Conservation (phyloP, 2,113 vertebrate genomes). For the Gopherus flavomarginatus region DNA sequence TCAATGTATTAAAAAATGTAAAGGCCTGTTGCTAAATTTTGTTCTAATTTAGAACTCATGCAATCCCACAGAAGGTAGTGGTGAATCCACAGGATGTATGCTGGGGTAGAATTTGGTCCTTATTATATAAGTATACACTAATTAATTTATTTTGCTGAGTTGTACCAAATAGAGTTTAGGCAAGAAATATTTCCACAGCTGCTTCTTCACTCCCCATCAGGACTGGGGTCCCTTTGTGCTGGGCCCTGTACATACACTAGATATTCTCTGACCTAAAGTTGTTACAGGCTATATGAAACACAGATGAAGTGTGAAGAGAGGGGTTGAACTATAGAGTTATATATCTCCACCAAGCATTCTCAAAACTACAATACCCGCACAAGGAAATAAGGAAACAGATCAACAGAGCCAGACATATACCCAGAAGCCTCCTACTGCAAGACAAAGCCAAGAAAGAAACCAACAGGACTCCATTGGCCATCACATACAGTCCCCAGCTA, state of each 20-base stretch:
- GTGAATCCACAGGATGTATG: not conserved
- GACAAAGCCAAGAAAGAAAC: too few relatives aligned
- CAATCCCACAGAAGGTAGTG: not conserved
- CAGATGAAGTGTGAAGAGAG: not conserved
- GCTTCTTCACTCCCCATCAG: not conserved
- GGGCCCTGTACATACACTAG: not conserved
- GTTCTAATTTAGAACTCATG: rapidly evolving
- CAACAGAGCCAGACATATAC: too few relatives aligned
- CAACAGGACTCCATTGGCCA: too few relatives aligned
- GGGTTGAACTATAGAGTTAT: not conserved
- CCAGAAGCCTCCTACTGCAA: too few relatives aligned
- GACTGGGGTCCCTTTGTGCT: not conserved
- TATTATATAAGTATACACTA: not conserved
- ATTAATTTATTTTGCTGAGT: not conserved
- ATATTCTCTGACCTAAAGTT: not conserved
- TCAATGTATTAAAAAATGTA: not conserved
- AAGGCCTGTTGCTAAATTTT: not conserved
- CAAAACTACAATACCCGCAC: too few relatives aligned
- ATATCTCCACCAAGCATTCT: too few relatives aligned
- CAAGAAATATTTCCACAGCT: not conserved
- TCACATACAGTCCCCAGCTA: too few relatives aligned
- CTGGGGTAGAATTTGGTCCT: not conserved
- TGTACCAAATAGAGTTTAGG: not conserved
- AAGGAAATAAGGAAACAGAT: too few relatives aligned
- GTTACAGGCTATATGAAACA: not conserved